phyloP scores from a whole-genome alignment of 2,113 vertebrate genomes.

The Lonchura striata region DNA sequence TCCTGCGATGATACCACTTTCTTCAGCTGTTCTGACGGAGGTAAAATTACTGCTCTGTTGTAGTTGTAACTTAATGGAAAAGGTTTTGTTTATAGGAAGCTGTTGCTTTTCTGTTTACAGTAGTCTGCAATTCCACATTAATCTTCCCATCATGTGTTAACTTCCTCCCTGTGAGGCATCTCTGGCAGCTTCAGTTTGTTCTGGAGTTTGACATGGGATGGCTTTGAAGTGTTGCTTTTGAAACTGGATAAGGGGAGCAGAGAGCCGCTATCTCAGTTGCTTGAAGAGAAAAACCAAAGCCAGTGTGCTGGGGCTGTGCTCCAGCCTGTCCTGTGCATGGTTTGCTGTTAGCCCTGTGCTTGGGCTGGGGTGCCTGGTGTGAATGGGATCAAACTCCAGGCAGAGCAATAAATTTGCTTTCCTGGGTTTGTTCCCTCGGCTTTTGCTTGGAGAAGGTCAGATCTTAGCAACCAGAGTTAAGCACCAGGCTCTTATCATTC shows the following conservation, averaged over 20 bases:
- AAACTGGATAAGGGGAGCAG: not conserved
- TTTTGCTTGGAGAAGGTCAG: not conserved
- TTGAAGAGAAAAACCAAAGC: not conserved
- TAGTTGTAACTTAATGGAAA: not conserved
- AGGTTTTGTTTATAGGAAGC: not conserved
- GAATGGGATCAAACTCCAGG: not conserved
- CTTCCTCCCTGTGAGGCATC: not conserved
- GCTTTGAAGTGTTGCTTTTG: conserved; percentile 2
- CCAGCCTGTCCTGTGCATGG: not conserved
- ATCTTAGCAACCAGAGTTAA: not conserved
- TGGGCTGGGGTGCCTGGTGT: fast-evolving
- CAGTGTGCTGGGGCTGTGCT: fast-evolving
- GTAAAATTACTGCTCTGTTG: not conserved
- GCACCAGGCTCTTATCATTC: not conserved
- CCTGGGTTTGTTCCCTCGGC: not conserved
- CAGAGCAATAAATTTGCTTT: not conserved
- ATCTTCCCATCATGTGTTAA: not conserved
- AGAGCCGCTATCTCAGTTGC: not conserved
- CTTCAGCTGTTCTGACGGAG: not conserved
- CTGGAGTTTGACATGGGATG: not conserved
- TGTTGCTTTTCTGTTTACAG: not conserved
- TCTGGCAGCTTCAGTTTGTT: not conserved
- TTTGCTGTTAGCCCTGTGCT: not conserved
- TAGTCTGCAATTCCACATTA: not conserved
- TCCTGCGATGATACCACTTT: not conserved